Evolutionary conservation across 1,140 invertebrate species (phyloP), one percentile per base, ranked within the genome.

Genomic region (Chrysopa pallens): DNA sequence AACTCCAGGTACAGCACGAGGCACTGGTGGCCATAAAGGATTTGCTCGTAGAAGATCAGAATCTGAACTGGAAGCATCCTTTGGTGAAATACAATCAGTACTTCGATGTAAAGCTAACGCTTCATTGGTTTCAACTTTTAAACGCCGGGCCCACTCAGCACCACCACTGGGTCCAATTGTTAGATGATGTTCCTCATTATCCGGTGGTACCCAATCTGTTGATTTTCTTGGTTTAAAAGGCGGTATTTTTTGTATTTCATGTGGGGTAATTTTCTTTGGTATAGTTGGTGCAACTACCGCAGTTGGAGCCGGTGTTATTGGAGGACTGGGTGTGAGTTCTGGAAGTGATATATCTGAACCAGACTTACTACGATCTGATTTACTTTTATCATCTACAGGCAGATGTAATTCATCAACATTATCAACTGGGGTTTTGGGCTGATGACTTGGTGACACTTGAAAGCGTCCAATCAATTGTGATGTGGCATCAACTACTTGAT

Each of bases 71-170:
- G 70, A 70, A 1, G 68, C 64, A 33, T 59, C 57, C 55, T 63
- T 76, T 1, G 66, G 59, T 31, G 69, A 67, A 50, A 80, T 76
- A 49, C 76, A 79, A 55, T 79, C 76, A 39, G 73, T 77, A 44
- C 76, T 79, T 47, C 70, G 65, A 56, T 76, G 74, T 17, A 76
- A 58, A n/a, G n/a, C n/a, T n/a, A n/a, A n/a, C 33, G 67, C 60
- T 9, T 63, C 29, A 7, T 6, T 7, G 28, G 44, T 56, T 60
- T 58, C 60, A 53, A 60, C 66, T 58, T 61, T 69, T 52, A 77
- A 59, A 51, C 64, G 65, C 43, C 67, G 61, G 31, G 72, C 70
- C 74, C 74, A 78, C 52, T 78, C 75, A 7, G 73, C 63, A 38
- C 72, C 75, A 12, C 74, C 74, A 40, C 73, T 68, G 11, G 72